Conservation (phyloP, 1,140 invertebrate species). For the Drosophila ficusphila region DNA sequence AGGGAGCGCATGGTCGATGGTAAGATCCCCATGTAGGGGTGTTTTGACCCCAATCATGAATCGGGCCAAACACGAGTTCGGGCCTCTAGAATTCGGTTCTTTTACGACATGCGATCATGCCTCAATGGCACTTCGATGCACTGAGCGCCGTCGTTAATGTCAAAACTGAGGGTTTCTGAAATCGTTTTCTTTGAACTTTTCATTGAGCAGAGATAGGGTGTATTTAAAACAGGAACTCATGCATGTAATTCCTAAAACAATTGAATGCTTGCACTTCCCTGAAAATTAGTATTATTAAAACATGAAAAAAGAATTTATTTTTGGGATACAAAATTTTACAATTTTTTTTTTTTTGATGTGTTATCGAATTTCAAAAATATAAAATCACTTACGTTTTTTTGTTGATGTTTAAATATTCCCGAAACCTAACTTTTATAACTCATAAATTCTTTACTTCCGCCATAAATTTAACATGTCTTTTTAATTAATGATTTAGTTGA, state of each 20-base stretch:
- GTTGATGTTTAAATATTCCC: background rate
- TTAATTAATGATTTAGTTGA: constrained; percentile 5
- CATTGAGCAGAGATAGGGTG: background rate
- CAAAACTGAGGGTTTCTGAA: constrained; percentile 10
- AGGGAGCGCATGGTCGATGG: constrained; percentile 81
- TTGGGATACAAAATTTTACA: no score
- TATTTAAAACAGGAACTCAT: background rate
- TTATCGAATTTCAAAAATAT: no score
- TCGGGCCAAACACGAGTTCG: constrained; percentile 7
- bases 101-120: constrained; percentile 27
- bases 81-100: constrained; percentile 10
- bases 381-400: no score
- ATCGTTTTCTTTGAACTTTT: constrained; percentile 1
- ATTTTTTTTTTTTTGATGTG: background rate
- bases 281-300: no score
- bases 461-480: constrained; percentile 9
- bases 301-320: background rate
- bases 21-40: constrained; percentile 62
- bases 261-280: background rate
- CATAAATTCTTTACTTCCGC: background rate
- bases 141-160: constrained; percentile 18
- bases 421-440: background rate
- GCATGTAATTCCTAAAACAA: background rate
- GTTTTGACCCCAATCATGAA: constrained; percentile 9
- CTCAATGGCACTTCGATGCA: constrained; percentile 24